A percentile compares a stretch with the other conserved stretches of the same genome.
Evolutionary conservation across 1,140 invertebrate species (phyloP).

Genomic region (Hyposmocoma kahamanoa): DNA sequence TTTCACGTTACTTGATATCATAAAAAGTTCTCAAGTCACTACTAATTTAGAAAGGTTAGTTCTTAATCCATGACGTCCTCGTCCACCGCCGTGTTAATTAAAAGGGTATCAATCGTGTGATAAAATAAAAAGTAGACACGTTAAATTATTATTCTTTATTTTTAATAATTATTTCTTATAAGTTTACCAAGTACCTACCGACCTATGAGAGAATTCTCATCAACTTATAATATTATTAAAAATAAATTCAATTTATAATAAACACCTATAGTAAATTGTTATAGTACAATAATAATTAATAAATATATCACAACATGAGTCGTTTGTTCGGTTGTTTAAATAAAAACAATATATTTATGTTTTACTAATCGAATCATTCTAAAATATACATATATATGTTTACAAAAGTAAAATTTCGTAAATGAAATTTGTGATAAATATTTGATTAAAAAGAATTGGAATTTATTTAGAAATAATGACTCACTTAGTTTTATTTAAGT

Average conservation of each 20-base stretch:
- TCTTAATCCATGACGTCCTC: too few relatives aligned
- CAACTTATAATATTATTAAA: background rate
- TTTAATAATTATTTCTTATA: constrained; percentile 10
- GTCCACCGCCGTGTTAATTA: too few relatives aligned
- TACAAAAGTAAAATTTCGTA: too few relatives aligned
- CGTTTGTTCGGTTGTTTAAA: background rate
- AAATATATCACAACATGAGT: constrained; percentile 6
- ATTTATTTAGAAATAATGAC: too few relatives aligned
- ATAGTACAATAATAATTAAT: background rate
- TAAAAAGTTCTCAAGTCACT: too few relatives aligned
- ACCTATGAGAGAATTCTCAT: constrained; percentile 6
- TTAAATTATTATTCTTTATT: constrained; percentile 11
- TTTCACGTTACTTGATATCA: too few relatives aligned
- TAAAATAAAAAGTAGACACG: background rate
- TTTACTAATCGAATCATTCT: too few relatives aligned
- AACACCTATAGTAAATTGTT: constrained; percentile 1
- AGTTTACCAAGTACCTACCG: constrained; percentile 20
- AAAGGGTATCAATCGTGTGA: background rate
- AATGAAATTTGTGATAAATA: too few relatives aligned
- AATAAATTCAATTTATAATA: background rate
- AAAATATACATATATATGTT: too few relatives aligned
- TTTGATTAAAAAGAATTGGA: too few relatives aligned
- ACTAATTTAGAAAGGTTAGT: too few relatives aligned
- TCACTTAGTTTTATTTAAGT: too few relatives aligned
- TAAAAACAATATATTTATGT: background rate